phyloP scores from a whole-genome alignment of 2,113 vertebrate genomes.

The Notiomystis cincta region DNA sequence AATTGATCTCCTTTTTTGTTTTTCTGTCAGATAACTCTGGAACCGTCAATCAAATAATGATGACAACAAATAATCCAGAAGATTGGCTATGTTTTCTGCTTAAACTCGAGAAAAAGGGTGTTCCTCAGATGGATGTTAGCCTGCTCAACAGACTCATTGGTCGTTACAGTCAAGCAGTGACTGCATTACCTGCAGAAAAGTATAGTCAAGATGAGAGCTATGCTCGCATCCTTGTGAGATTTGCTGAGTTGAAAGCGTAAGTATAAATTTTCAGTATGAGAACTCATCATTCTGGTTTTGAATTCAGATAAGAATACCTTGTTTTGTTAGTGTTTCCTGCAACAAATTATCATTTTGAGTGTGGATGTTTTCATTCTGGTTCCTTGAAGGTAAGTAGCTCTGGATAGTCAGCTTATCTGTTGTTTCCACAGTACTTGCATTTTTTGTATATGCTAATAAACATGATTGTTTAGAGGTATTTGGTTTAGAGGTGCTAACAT shows the following conservation, averaged over 20 bases:
- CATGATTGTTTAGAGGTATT: neutral
- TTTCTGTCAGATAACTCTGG: slow-evolving; percentile 80
- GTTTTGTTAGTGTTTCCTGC: neutral
- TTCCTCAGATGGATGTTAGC: slow-evolving; percentile 75
- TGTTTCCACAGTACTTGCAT: neutral
- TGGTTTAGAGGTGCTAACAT: neutral
- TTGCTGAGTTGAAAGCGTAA: slow-evolving; percentile 93
- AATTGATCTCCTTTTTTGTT: neutral
- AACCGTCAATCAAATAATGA: slow-evolving; percentile 81
- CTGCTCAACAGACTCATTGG: slow-evolving; percentile 85
- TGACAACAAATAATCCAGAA: slow-evolving; percentile 83
- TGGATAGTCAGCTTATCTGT: neutral
- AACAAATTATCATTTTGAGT: neutral
- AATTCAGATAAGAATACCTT: neutral
- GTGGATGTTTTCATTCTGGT: neutral
- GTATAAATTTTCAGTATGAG: slow-evolving; percentile 12
- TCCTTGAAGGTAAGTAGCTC: neutral
- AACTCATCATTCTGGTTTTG: neutral
- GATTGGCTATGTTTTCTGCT: slow-evolving; percentile 83
- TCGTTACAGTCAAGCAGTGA: slow-evolving; percentile 85
- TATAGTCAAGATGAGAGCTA: slow-evolving; percentile 86
- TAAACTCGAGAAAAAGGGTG: slow-evolving; percentile 83
- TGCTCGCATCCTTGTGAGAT: slow-evolving; percentile 88
- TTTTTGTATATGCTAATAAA: neutral
- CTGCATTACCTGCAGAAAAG: slow-evolving; percentile 82